Conservation (phyloP, 2,888 invertebrate genomes). For the Aricia artaxerxes region DNA sequence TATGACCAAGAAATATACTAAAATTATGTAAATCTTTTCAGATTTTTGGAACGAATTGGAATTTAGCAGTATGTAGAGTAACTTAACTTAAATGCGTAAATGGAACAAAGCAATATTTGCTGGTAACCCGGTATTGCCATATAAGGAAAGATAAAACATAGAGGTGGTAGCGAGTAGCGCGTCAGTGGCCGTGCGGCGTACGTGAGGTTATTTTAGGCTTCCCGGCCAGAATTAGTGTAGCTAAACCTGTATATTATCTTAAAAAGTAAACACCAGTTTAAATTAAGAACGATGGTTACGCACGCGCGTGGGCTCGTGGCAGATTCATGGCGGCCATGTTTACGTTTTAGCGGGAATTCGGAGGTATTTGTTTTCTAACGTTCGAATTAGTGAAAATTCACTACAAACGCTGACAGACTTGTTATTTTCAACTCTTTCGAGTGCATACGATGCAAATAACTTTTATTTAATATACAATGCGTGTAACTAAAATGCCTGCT, state of each 20-base stretch:
- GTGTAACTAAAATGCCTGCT: not conserved
- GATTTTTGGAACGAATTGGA: too few species aligned
- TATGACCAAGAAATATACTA: too few species aligned
- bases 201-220: slow-evolving; percentile 66
- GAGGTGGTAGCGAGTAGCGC: slow-evolving; percentile 44
- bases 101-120: not conserved
- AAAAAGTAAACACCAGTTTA: slow-evolving; percentile 70
- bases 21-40: too few species aligned
- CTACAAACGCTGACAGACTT: slow-evolving; percentile 65
- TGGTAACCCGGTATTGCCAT: slow-evolving; percentile 46
- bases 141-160: slow-evolving; percentile 50
- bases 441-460: slow-evolving; percentile 48
- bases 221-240: slow-evolving; percentile 65
- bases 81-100: too few species aligned
- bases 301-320: slow-evolving; percentile 65
- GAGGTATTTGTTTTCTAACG: slow-evolving; percentile 66
- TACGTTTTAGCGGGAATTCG: slow-evolving; percentile 52
- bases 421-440: slow-evolving; percentile 52
- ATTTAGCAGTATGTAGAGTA: too few species aligned
- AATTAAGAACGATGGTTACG: slow-evolving; percentile 66
- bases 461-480: slow-evolving; percentile 42
- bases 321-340: slow-evolving; percentile 62
- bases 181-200: slow-evolving; percentile 52
- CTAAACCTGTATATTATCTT: slow-evolving; percentile 61
- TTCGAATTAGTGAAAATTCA: slow-evolving; percentile 72